Evolutionary conservation across 2,113 vertebrate species (phyloP).

Genomic region (Phainopepla nitens): DNA sequence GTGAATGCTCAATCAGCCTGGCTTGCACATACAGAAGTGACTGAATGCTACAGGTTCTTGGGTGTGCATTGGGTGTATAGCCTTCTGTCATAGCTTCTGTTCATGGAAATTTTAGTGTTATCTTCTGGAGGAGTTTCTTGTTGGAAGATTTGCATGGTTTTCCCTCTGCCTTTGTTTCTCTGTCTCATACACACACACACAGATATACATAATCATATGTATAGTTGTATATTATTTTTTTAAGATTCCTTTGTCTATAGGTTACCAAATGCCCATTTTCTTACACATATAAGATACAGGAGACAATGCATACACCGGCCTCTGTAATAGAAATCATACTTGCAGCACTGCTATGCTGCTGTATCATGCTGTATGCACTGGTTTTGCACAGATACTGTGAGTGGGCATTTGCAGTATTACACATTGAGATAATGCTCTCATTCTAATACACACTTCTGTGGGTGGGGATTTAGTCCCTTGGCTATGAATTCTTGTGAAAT

Average conservation of each 20-base stretch:
- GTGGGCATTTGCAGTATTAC: not conserved
- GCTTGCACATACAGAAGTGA: not conserved
- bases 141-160: not conserved
- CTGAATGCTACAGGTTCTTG: not conserved
- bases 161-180: not conserved
- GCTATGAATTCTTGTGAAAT: not conserved
- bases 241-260: not conserved
- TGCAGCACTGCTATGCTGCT: not conserved
- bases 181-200: not conserved
- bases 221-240: not conserved
- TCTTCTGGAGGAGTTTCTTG: not conserved
- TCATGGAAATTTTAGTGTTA: not conserved
- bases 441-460: not conserved
- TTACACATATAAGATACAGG: not conserved
- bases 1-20: not conserved
- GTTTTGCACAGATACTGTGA: not conserved
- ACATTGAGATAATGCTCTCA: not conserved
- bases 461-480: not conserved
- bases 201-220: too few relatives aligned
- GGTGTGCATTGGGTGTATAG: not conserved
- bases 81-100: not conserved
- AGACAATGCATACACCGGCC: not conserved
- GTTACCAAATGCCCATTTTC: not conserved
- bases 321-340: not conserved
- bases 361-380: not conserved